phyloP scores from a whole-genome alignment of 1,140 invertebrate genomes.

The Protaetia brevitarsis region DNA sequence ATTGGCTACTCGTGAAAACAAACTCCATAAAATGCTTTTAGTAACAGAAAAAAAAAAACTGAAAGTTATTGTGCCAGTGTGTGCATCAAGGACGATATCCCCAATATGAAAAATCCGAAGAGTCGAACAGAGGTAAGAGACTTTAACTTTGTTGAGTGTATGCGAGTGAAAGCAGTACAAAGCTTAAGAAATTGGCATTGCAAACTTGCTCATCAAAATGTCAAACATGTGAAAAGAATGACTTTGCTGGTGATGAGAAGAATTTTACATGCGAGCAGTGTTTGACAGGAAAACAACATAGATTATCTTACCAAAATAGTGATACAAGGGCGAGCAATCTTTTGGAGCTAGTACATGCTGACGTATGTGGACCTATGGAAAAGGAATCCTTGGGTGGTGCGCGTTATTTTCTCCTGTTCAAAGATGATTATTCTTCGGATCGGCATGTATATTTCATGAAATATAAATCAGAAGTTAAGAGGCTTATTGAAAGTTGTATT shows the following conservation, averaged over 20 bases:
- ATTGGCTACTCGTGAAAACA: not conserved
- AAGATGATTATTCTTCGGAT: slow-evolving; percentile 41
- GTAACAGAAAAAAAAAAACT: no score
- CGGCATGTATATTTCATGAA: slow-evolving; percentile 43
- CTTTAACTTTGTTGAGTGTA: no score
- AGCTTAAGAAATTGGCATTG: not conserved
- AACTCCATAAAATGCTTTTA: not conserved
- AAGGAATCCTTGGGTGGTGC: slow-evolving; percentile 36
- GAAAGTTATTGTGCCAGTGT: no score
- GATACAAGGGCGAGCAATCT: slow-evolving; percentile 14
- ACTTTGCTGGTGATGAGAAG: no score
- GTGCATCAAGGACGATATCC: no score
- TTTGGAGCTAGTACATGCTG: not conserved
- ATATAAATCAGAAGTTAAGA: slow-evolving; percentile 42
- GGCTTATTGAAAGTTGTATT: slow-evolving; percentile 38
- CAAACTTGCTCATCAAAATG: not conserved
- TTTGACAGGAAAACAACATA: slow-evolving; percentile 37
- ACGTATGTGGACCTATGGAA: slow-evolving; percentile 35
- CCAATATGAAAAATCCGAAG: no score
- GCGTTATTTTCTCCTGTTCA: slow-evolving; percentile 42
- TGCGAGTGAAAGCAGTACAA: not conserved
- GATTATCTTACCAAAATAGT: slow-evolving; percentile 28
- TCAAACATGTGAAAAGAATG: no score
- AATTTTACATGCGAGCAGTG: no score
- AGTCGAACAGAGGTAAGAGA: no score